A percentile compares a stretch with the other conserved stretches of the same genome.
These are phyloP conservation scores for Tiaroga cobitis DNA, from an alignment of 2,797 vertebrate species.

Conservation along the genomic window DNA sequence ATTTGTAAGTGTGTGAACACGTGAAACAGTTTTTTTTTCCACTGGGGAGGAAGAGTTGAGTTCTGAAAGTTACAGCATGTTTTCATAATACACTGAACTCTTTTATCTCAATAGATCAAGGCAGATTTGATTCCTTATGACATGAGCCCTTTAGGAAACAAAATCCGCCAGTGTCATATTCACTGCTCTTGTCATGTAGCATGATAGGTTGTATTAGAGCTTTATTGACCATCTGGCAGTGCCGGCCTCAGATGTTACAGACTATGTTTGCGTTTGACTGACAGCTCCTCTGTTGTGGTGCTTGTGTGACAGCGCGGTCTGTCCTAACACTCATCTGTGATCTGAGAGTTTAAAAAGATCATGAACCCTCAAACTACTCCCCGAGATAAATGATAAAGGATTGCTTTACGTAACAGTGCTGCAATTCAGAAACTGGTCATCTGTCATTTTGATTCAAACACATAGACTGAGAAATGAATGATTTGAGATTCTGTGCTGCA, in stretches of 20 bases:
- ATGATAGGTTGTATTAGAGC: conserved; percentile 53
- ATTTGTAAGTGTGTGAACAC: no score
- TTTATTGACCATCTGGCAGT: conserved; percentile 61
- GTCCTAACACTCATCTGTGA: conserved; percentile 36
- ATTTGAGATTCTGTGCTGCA: background rate
- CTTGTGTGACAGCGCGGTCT: conserved; percentile 30
- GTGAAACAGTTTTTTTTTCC: no score
- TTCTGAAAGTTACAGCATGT: background rate
- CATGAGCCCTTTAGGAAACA: conserved; percentile 38
- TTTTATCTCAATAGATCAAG: conserved; percentile 31
- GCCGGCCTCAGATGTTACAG: conserved; percentile 31
- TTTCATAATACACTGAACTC: background rate
- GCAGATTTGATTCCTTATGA: conserved; percentile 27
- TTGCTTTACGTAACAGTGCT: background rate
- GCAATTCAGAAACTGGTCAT: background rate
- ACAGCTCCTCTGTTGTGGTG: conserved; percentile 46
- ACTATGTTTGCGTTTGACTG: conserved; percentile 39
- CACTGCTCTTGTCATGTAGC: conserved; percentile 47
- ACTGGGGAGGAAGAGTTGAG: background rate
- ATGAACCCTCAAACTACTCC: conserved; percentile 1
- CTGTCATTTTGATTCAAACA: background rate
- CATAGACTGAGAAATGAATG: background rate
- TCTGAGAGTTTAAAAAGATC: conserved; percentile 32
- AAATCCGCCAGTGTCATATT: conserved; percentile 42
- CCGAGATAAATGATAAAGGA: background rate